Conservation (phyloP, 2,888 invertebrate species). For the Heteromyza rotundicornis region DNA sequence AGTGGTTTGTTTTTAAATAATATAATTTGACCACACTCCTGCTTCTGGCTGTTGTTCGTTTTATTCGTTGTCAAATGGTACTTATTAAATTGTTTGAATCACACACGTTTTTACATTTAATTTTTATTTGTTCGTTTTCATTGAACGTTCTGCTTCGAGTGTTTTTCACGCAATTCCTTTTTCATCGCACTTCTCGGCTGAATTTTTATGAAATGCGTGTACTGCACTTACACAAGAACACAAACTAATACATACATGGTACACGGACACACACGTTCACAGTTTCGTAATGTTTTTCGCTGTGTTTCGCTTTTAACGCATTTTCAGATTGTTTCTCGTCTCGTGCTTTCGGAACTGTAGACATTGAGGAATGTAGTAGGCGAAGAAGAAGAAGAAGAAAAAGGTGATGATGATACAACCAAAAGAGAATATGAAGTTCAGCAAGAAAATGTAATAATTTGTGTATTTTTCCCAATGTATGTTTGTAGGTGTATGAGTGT, state of each 20-base stretch:
- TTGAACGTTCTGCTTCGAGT: not conserved
- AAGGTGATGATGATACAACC: no score
- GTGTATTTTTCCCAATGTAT: slow-evolving; percentile 18
- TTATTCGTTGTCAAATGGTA: not conserved
- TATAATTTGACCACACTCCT: not conserved
- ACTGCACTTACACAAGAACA: not conserved
- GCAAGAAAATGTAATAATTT: no score
- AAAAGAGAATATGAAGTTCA: no score
- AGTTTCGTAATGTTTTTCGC: slow-evolving; percentile 3
- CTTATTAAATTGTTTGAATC: no score
- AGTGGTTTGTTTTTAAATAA: no score
- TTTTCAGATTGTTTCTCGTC: not conserved
- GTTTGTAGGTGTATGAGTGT: slow-evolving; percentile 15
- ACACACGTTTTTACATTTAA: no score
- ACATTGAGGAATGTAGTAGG: not conserved
- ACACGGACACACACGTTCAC: not conserved
- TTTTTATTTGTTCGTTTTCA: not conserved
- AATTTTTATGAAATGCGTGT: not conserved
- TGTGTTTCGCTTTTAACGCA: slow-evolving; percentile 1
- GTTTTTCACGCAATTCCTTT: not conserved
- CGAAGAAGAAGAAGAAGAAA: not conserved
- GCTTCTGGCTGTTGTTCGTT: not conserved
- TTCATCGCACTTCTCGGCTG: not conserved
- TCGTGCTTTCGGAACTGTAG: not conserved
- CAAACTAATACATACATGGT: no score